A percentile compares a stretch with the other conserved stretches of the same genome.
Evolutionary conservation across 2,888 invertebrate species (phyloP).

Genomic region (Branchellion lobata): DNA sequence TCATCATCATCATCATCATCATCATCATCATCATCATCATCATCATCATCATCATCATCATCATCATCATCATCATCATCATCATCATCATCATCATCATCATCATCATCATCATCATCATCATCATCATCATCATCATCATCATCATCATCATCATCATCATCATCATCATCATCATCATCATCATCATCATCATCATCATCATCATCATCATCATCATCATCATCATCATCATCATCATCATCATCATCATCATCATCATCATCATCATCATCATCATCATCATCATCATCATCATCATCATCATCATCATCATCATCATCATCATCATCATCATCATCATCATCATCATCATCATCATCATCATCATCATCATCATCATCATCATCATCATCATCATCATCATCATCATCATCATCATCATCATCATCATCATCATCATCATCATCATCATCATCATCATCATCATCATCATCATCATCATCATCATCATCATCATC

Average conservation of each 20-base stretch:
- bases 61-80: neutral
- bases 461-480: neutral
- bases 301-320: neutral
- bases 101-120: neutral
- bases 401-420: neutral
- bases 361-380: constrained; percentile 1
- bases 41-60: neutral
- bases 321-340: constrained; percentile 4
- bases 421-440: neutral
- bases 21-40: neutral
- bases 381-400: neutral
- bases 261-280: neutral
- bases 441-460: neutral
- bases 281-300: neutral
- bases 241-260: neutral
- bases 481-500: constrained; percentile 6
- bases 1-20: neutral
- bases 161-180: constrained; percentile 8
- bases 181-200: constrained; percentile 35
- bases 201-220: too few relatives aligned
- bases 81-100: neutral
- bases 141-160: neutral
- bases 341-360: constrained; percentile 11
- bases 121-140: neutral
- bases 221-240: neutral